Evolutionary conservation across 2,797 vertebrate genomes (phyloP), one percentile per base, ranked within the genome.

Genomic region (Pangasius larnaudii): DNA sequence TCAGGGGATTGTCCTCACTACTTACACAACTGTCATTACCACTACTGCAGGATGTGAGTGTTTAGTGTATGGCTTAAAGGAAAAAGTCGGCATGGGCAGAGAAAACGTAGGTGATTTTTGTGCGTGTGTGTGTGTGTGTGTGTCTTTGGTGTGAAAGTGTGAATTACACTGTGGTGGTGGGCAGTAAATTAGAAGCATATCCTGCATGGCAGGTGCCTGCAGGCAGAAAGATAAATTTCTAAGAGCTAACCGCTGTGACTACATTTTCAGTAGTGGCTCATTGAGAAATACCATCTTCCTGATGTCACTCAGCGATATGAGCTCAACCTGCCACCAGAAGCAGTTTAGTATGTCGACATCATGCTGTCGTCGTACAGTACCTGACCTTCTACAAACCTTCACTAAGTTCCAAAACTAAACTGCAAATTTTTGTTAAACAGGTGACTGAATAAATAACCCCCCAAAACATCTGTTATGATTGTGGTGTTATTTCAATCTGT

Each of bases 261-360:
- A 90, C 91, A 90, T 92, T 92, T 91, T 87, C 91, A 81, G 88
- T 90, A 88, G 91, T 90, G 91, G 92, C 84, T 91, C 87, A 71
- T 87, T 93, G 91, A 93, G 93, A 94, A 95, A 96, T 94, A 94
- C 93, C 94, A 94, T 92, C 93, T 93, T 92, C 88, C 91, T 94
- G 93, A 95, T 93, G 94, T 96, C 94, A 91, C 81, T 74, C 65
- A 81, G 85, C 71, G 88, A 85, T 79, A 85, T 46, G 82, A 87
- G 39, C 69, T 84, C 75, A 87, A 39, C 61, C 42, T 93, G 77
- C 51, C 82, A 58, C 53, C 79, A 63, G 58, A 82, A 88, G 77
- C 80, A 74, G 36, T 72, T n/a, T 49, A 8, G 36, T 33, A 85
- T 5, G 19, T 53, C 19, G 69, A 13, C 69, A 56, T 30, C 53